These are phyloP conservation scores for Poeciliopsis retropinna DNA, from an alignment of 2,113 vertebrate species.

Conservation along the genomic window DNA sequence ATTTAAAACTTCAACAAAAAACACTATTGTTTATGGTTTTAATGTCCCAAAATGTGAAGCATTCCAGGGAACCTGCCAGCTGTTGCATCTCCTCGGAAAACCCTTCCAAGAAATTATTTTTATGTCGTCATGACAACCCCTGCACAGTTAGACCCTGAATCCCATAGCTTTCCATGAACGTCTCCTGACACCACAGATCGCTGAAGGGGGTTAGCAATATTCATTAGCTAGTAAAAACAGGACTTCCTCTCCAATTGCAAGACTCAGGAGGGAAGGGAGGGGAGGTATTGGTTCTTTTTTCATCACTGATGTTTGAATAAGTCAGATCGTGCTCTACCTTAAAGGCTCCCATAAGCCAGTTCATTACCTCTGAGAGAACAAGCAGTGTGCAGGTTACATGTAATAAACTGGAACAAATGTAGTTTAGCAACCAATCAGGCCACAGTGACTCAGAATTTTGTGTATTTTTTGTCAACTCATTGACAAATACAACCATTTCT, in stretches of 20 bases:
- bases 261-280: constrained; percentile 29
- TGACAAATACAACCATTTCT: constrained; percentile 37
- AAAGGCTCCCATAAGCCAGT: constrained; percentile 64
- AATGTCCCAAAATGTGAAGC: neutral
- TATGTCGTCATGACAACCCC: neutral
- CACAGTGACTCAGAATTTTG: constrained; percentile 41
- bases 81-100: neutral
- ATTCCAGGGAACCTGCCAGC: neutral
- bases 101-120: neutral
- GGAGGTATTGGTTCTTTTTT: constrained; percentile 36
- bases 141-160: neutral
- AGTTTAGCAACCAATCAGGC: constrained; percentile 59
- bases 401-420: constrained; percentile 71
- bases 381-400: constrained; percentile 59
- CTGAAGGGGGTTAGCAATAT: constrained; percentile 38
- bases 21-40: too few relatives aligned
- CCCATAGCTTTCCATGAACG: constrained; percentile 1
- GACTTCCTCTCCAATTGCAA: constrained; percentile 47
- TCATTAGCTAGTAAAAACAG: constrained; percentile 70
- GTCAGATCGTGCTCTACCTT: constrained; percentile 54
- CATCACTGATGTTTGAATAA: constrained; percentile 61
- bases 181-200: constrained; percentile 20
- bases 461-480: constrained; percentile 53
- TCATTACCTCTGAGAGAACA: constrained; percentile 61
- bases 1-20: too few relatives aligned